phyloP scores from a whole-genome alignment of 2,888 invertebrate genomes.

The Dynastes hyllus region DNA sequence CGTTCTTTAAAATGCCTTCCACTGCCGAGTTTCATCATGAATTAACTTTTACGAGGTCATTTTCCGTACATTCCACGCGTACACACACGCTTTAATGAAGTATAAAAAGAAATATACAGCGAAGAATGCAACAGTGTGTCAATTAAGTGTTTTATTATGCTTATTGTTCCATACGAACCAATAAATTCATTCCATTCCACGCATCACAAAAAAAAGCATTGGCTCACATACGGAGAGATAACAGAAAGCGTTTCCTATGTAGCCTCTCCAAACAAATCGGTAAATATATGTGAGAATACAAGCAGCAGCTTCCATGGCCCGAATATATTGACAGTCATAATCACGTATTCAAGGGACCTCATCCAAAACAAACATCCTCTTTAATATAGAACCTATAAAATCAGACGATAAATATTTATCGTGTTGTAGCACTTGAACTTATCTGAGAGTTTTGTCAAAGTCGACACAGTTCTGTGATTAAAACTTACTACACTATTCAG shows the following conservation, averaged over 20 bases:
- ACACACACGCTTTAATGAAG: slow-evolving; percentile 18
- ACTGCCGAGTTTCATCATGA: slow-evolving; percentile 6
- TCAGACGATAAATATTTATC: slow-evolving; percentile 47
- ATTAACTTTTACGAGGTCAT: slow-evolving; percentile 23
- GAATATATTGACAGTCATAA: slow-evolving; percentile 36
- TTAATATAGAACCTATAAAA: slow-evolving; percentile 45
- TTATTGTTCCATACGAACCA: slow-evolving; percentile 19
- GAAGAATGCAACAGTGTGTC: slow-evolving; percentile 21
- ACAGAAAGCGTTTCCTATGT: slow-evolving; percentile 37
- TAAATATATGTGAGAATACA: slow-evolving; percentile 40
- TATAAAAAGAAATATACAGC: slow-evolving; percentile 25
- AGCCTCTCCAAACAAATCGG: slow-evolving; percentile 38
- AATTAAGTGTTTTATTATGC: slow-evolving; percentile 31
- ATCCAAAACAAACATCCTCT: slow-evolving; percentile 46
- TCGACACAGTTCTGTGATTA: slow-evolving; percentile 42
- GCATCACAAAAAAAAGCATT: slow-evolving; percentile 22
- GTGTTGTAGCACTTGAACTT: slow-evolving; percentile 47
- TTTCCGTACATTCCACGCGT: slow-evolving; percentile 11
- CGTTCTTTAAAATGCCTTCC: slow-evolving; percentile 6
- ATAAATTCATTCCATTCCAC: slow-evolving; percentile 15
- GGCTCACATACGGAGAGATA: slow-evolving; percentile 31
- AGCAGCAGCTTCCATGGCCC: slow-evolving; percentile 6
- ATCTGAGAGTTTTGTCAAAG: slow-evolving; percentile 45
- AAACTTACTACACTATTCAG: slow-evolving; percentile 17
- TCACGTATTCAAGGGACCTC: slow-evolving; percentile 41